These are phyloP conservation scores for Epinephelus fuscoguttatus DNA, from an alignment of 2,113 vertebrate species.

Conservation along the genomic window DNA sequence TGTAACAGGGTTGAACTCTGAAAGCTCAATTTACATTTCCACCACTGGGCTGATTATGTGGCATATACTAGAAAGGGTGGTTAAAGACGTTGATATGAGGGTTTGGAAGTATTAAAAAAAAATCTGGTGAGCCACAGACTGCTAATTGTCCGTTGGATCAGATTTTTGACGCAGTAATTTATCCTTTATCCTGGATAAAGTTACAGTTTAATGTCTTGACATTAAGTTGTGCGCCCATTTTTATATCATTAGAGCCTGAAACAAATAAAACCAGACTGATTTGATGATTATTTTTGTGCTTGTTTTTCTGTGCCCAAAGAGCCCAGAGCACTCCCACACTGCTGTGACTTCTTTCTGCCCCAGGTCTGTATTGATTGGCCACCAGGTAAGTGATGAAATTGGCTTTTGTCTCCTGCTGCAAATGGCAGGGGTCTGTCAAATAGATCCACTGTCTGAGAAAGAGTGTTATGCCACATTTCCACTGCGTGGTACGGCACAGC, in stretches of 20 bases:
- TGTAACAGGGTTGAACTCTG: slow-evolving; percentile 50
- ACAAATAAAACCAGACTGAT: slow-evolving; percentile 18
- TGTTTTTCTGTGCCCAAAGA: slow-evolving; percentile 52
- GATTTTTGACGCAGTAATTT: slow-evolving; percentile 34
- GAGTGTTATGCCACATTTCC: slow-evolving; percentile 6
- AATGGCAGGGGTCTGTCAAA: slow-evolving; percentile 67
- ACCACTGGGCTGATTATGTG: slow-evolving; percentile 54
- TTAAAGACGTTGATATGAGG: slow-evolving; percentile 43
- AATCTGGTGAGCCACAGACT: slow-evolving; percentile 30
- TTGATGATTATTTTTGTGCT: slow-evolving; percentile 37
- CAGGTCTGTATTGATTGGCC: slow-evolving; percentile 73
- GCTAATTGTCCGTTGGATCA: slow-evolving; percentile 32
- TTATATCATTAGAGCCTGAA: slow-evolving; percentile 18
- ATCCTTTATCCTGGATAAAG: slow-evolving; percentile 35
- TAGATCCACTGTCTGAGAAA: slow-evolving; percentile 53
- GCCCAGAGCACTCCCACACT: slow-evolving; percentile 8
- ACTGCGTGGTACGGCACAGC: no score
- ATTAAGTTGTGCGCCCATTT: slow-evolving; percentile 1
- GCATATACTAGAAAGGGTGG: slow-evolving; percentile 32
- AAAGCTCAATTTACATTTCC: slow-evolving; percentile 63
- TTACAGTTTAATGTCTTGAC: slow-evolving; percentile 25
- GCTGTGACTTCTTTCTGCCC: slow-evolving; percentile 39
- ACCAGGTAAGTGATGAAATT: slow-evolving; percentile 73
- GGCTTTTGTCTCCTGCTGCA: slow-evolving; percentile 73
- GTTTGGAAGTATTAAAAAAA: slow-evolving; percentile 30